These are phyloP conservation scores for Synergus laeviventris DNA, from an alignment of 2,888 invertebrate genomes.

Conservation along the genomic window DNA sequence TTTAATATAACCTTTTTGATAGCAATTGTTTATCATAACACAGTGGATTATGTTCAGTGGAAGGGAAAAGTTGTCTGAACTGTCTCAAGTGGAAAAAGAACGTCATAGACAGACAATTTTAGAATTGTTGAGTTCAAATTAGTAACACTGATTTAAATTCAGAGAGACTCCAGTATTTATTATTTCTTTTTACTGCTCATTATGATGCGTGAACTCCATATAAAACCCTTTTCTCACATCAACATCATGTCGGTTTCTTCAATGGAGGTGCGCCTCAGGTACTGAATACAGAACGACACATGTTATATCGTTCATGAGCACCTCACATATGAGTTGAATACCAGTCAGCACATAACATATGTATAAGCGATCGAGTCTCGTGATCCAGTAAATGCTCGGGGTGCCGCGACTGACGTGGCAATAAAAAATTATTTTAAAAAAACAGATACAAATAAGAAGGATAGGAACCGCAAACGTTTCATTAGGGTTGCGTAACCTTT, in stretches of 20 bases:
- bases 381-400: not conserved
- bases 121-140: no score
- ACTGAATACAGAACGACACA: constrained; percentile 7
- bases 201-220: not conserved
- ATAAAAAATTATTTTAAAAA: not conserved
- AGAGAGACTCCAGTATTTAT: not conserved
- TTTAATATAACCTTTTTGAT: no score
- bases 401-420: not conserved
- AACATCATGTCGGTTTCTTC: not conserved
- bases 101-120: no score
- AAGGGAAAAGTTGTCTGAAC: no score
- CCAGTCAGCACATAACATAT: not conserved
- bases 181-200: constrained; percentile 1
- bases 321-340: constrained; percentile 1
- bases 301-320: not conserved
- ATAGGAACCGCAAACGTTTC: constrained; percentile 58
- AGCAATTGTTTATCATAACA: no score
- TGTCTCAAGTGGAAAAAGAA: no score
- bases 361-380: not conserved
- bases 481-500: constrained; percentile 64
- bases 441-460: constrained; percentile 49
- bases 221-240: not conserved
- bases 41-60: no score
- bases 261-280: constrained; percentile 7
- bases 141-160: no score